A percentile compares a stretch with the other conserved stretches of the same genome.
These are phyloP conservation scores for Pristionchus pacificus DNA, from an alignment of 1,140 invertebrate species.

Conservation along the genomic window DNA sequence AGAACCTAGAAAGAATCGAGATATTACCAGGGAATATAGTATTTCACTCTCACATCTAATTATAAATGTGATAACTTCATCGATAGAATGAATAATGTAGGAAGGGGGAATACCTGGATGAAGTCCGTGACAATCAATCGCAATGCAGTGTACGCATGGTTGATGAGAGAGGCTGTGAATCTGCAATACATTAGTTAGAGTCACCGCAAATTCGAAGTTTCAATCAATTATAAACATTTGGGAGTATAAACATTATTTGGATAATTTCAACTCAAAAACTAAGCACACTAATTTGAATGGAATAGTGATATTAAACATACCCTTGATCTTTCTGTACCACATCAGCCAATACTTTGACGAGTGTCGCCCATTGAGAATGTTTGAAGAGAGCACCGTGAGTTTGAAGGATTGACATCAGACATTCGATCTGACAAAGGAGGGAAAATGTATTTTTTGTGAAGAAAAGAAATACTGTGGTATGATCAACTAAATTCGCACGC, in stretches of 20 bases:
- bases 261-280: neutral
- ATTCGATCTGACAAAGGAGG: constrained; percentile 93
- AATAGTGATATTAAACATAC: constrained; percentile 24
- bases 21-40: neutral
- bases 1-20: constrained; percentile 70
- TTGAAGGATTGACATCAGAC: constrained; percentile 85
- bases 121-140: neutral
- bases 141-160: neutral
- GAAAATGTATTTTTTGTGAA: too few species aligned
- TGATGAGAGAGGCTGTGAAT: neutral
- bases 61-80: too few species aligned
- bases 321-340: constrained; percentile 66
- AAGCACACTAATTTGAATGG: neutral
- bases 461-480: too few species aligned
- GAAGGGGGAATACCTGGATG: neutral
- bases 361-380: constrained; percentile 85
- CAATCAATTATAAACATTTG: too few species aligned
- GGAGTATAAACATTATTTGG: too few species aligned
- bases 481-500: too few species aligned
- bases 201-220: too few species aligned
- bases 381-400: constrained; percentile 78
- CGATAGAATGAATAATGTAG: neutral
- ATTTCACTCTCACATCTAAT: too few species aligned
- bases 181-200: constrained; percentile 18
- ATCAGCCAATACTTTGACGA: constrained; percentile 87